phyloP scores from a whole-genome alignment of 2,888 invertebrate genomes.

The Cyclophora punctaria region DNA sequence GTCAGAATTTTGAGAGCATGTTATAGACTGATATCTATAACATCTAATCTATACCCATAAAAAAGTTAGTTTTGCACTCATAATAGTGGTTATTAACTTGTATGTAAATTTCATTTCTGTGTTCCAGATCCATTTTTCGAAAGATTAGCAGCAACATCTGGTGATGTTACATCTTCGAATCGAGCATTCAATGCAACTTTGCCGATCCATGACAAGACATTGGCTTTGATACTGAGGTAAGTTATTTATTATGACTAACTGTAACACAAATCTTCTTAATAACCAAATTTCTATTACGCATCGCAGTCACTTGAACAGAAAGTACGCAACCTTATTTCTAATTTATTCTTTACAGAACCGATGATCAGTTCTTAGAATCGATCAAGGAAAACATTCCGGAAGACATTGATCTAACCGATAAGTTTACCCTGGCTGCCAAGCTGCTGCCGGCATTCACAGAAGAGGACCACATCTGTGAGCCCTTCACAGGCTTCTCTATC shows the following conservation, averaged over 20 bases:
- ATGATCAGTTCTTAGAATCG: conserved; percentile 48
- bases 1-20: too few species aligned
- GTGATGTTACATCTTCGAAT: conserved; percentile 77
- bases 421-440: conserved; percentile 36
- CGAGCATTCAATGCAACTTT: conserved; percentile 76
- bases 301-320: background rate
- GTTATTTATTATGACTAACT: background rate
- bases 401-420: conserved; percentile 39
- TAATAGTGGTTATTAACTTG: too few species aligned
- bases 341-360: conserved; percentile 40
- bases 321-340: background rate
- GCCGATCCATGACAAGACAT: conserved; percentile 62
- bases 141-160: conserved; percentile 73
- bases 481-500: conserved; percentile 77
- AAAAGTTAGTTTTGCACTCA: too few species aligned
- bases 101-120: too few species aligned
- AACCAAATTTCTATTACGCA: too few species aligned
- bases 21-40: too few species aligned
- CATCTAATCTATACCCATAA: too few species aligned
- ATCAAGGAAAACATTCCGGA: conserved; percentile 51
- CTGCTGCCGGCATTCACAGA: conserved; percentile 42
- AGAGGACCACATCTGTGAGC: conserved; percentile 71
- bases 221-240: conserved; percentile 59
- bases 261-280: too few species aligned
- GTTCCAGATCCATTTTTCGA: conserved; percentile 76